Evolutionary conservation across 2,797 vertebrate genomes (phyloP).

Genomic region (Chelmon rostratus): DNA sequence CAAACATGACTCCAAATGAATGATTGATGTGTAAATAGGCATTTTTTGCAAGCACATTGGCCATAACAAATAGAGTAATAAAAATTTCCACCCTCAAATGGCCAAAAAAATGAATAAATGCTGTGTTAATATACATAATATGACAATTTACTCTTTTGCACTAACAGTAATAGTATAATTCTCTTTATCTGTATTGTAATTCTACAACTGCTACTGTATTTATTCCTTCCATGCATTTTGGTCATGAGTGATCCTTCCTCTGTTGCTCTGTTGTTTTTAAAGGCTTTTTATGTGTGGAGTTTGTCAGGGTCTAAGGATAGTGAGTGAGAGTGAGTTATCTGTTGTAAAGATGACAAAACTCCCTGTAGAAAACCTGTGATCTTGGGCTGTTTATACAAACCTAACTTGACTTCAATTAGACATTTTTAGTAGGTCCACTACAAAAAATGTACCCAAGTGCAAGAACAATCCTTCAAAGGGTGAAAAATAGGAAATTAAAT

Average conservation of each 20-base stretch:
- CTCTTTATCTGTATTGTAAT: neutral
- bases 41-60: neutral
- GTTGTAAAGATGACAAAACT: neutral
- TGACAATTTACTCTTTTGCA: neutral
- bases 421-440: neutral
- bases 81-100: neutral
- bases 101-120: neutral
- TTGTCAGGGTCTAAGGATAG: neutral
- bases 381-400: neutral
- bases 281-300: too few species aligned
- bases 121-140: neutral
- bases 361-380: neutral
- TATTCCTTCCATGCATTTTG: neutral
- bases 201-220: too few species aligned
- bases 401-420: neutral
- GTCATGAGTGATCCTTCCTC: too few species aligned
- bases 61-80: neutral
- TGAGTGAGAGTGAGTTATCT: neutral
- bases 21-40: too few species aligned
- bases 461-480: neutral
- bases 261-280: neutral
- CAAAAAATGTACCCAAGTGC: constrained; percentile 1
- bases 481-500: neutral
- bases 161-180: neutral
- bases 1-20: neutral